Percentiles rank a stretch among this genome's conserved stretches.
phyloP scores from a whole-genome alignment of 2,888 invertebrate genomes.

The Heliconius ethilla region DNA sequence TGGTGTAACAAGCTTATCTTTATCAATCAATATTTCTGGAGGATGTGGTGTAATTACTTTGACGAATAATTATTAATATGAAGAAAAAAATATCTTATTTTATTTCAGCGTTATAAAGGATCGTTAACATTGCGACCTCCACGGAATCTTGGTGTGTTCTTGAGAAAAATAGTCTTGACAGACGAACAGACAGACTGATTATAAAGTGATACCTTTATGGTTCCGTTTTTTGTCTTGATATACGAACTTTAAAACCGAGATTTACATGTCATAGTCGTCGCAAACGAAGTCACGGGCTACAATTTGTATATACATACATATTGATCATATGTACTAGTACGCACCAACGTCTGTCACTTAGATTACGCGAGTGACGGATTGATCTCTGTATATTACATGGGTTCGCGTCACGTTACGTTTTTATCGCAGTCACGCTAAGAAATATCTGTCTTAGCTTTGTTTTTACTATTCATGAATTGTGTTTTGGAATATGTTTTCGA shows the following conservation, averaged over 20 bases:
- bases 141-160: too few species aligned
- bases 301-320: not conserved
- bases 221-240: not conserved
- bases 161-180: not conserved
- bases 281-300: not conserved
- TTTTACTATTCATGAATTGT: constrained; percentile 6
- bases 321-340: constrained; percentile 12
- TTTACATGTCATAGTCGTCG: too few species aligned
- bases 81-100: too few species aligned
- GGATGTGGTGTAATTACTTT: not conserved
- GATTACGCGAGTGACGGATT: constrained; percentile 30
- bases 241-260: not conserved
- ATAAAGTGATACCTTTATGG: not conserved
- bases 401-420: constrained; percentile 54
- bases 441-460: constrained; percentile 13
- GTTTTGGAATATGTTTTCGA: not conserved
- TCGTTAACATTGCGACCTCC: too few species aligned
- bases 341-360: constrained; percentile 35
- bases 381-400: constrained; percentile 51
- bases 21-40: too few species aligned
- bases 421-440: constrained; percentile 51
- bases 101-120: too few species aligned
- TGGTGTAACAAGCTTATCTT: too few species aligned
- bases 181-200: not conserved
- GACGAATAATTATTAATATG: too few species aligned